Percentiles rank a stretch among this genome's conserved stretches.
Evolutionary conservation across 2,888 invertebrate species (phyloP).

Genomic region (Limulus polyphemus): DNA sequence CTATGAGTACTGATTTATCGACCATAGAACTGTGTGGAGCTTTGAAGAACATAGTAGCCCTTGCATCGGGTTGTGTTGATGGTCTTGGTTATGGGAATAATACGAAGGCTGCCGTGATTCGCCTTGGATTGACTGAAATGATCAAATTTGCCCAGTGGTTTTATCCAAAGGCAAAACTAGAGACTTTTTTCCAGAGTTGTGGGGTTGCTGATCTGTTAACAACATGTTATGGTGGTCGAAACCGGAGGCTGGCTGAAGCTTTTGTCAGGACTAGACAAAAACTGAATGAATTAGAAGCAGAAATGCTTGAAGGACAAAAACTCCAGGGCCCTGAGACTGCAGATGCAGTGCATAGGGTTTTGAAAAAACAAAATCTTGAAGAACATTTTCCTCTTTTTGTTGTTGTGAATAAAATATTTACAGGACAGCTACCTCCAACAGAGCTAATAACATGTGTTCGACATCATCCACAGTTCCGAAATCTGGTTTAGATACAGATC

Average conservation of each 20-base stretch:
- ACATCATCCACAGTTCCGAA: constrained; percentile 33
- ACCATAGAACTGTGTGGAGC: constrained; percentile 98
- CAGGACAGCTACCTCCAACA: constrained; percentile 33
- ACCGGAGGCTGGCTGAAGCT: constrained; percentile 89
- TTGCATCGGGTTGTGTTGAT: constrained; percentile 95
- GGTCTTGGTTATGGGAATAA: constrained; percentile 91
- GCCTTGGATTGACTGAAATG: constrained; percentile 99
- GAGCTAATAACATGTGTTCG: constrained; percentile 37
- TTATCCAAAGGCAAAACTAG: constrained; percentile 75
- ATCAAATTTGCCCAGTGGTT: constrained; percentile 86
- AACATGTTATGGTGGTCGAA: constrained; percentile 95
- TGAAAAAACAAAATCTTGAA: constrained; percentile 36
- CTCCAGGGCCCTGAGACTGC: constrained; percentile 45
- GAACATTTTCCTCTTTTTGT: constrained; percentile 42
- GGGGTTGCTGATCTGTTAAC: constrained; percentile 97
- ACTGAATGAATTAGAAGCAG: constrained; percentile 33
- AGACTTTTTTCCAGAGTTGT: constrained; percentile 96
- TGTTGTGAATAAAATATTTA: constrained; percentile 41
- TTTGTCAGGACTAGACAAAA: constrained; percentile 83
- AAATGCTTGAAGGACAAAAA: constrained; percentile 43
- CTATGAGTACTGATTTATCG: constrained; percentile 88
- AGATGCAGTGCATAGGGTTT: constrained; percentile 39
- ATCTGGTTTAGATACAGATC: too few relatives aligned
- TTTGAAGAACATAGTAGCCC: constrained; percentile 88
- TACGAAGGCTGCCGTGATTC: constrained; percentile 95